Percentiles rank a stretch among this genome's conserved stretches.
phyloP scores from a whole-genome alignment of 2,888 invertebrate species.

The Lasioglossum lativentre region DNA sequence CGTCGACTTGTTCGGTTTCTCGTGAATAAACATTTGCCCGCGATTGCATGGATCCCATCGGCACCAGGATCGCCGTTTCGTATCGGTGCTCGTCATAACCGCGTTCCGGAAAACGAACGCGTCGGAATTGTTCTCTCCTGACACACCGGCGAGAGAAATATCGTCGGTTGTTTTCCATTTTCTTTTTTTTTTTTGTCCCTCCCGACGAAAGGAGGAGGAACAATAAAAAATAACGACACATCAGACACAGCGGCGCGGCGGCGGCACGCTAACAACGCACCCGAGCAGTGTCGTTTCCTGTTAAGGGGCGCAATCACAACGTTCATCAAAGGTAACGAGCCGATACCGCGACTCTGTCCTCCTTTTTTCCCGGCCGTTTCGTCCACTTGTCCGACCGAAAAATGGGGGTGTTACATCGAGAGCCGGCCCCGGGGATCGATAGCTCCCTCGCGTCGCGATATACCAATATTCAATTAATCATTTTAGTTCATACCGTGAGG shows the following conservation, averaged over 20 bases:
- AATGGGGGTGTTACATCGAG: constrained; percentile 67
- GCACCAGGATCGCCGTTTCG: not conserved
- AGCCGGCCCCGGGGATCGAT: constrained; percentile 63
- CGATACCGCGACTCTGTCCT: not conserved
- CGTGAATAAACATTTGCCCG: constrained; percentile 40
- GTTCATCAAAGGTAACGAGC: constrained; percentile 26
- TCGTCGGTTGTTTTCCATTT: not conserved
- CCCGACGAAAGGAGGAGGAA: not conserved
- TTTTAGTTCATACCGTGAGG: constrained; percentile 71
- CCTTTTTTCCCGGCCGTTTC: constrained; percentile 12
- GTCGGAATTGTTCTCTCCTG: not conserved
- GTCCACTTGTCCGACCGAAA: constrained; percentile 64
- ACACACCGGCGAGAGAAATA: not conserved
- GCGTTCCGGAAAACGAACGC: not conserved
- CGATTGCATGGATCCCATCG: not conserved
- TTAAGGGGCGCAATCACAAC: constrained; percentile 12
- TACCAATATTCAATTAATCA: constrained; percentile 75
- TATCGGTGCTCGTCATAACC: not conserved
- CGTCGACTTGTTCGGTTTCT: constrained; percentile 19
- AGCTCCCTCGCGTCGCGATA: constrained; percentile 53
- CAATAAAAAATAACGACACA: constrained; percentile 11
- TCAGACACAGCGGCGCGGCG: not conserved
- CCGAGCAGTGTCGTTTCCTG: not conserved
- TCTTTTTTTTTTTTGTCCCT: not conserved
- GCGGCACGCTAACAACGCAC: not conserved